Evolutionary conservation across 2,113 vertebrate species (phyloP).

Genomic region (Vulpes vulpes): DNA sequence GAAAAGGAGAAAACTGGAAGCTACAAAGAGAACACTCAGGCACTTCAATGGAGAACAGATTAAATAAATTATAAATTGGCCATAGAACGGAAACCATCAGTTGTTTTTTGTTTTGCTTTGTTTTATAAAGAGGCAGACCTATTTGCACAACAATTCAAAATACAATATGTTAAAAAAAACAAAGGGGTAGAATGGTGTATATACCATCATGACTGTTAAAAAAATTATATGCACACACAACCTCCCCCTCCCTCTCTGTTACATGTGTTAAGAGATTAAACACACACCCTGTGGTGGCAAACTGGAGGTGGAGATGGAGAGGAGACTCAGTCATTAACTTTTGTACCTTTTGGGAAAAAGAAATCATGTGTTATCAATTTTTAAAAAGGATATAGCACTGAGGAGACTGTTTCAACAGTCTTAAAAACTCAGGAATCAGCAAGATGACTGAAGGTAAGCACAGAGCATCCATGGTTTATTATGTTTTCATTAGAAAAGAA

Average conservation of each 20-base stretch:
- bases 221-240: neutral
- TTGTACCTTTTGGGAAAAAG: neutral
- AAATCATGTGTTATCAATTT: neutral
- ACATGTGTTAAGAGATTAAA: neutral
- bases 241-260: too few relatives aligned
- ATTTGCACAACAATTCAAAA: conserved; percentile 24
- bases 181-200: neutral
- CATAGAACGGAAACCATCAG: conserved; percentile 13
- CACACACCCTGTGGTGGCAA: neutral
- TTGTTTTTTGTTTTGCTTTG: neutral
- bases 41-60: neutral
- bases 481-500: conserved; percentile 59
- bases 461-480: neutral
- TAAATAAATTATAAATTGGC: conserved; percentile 48
- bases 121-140: neutral
- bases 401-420: neutral
- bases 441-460: conserved; percentile 34
- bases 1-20: conserved; percentile 58
- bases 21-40: conserved; percentile 31
- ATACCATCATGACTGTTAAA: neutral
- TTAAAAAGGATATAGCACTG: conserved; percentile 23
- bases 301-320: neutral
- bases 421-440: neutral
- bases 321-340: neutral
- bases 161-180: neutral